Conservation (phyloP, 1,140 invertebrate species). For the Fopius arisanus region DNA sequence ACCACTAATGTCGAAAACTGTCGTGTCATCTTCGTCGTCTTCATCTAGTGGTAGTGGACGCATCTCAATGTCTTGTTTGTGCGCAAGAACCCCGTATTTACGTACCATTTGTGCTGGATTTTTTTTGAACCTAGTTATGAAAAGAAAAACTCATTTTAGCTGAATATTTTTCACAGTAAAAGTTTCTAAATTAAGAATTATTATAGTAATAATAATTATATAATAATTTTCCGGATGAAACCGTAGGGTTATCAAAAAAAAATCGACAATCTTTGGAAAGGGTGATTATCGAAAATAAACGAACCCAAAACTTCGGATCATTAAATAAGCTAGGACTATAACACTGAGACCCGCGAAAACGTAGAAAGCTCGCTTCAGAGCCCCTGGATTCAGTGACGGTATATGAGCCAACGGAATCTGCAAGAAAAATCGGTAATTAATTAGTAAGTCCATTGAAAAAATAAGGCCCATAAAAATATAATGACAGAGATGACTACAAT, state of each 20-base stretch:
- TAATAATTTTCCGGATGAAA: conserved; percentile 1
- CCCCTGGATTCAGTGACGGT: conserved; percentile 51
- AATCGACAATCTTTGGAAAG: too few relatives aligned
- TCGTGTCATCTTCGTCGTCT: conserved; percentile 69
- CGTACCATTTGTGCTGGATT: conserved; percentile 59
- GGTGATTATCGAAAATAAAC: too few relatives aligned
- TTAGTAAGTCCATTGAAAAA: neutral
- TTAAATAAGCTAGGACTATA: conserved; percentile 63
- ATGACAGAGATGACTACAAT: too few relatives aligned
- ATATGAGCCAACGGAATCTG: conserved; percentile 28
- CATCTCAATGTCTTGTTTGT: conserved; percentile 69
- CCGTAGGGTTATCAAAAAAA: too few relatives aligned
- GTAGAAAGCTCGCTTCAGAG: conserved; percentile 62
- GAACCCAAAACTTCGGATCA: conserved; percentile 64
- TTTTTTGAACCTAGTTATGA: conserved; percentile 46
- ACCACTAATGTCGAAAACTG: conserved; percentile 65
- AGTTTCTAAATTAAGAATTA: conserved; percentile 4
- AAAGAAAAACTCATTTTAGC: conserved; percentile 17
- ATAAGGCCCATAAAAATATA: neutral
- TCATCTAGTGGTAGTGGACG: conserved; percentile 67
- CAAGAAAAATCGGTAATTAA: neutral
- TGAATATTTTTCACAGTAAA: neutral
- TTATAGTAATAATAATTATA: conserved; percentile 19
- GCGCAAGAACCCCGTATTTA: conserved; percentile 67
- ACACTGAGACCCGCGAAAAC: conserved; percentile 63